These are phyloP conservation scores for Xanthia icteritia DNA, from an alignment of 2,888 invertebrate genomes.

Conservation along the genomic window DNA sequence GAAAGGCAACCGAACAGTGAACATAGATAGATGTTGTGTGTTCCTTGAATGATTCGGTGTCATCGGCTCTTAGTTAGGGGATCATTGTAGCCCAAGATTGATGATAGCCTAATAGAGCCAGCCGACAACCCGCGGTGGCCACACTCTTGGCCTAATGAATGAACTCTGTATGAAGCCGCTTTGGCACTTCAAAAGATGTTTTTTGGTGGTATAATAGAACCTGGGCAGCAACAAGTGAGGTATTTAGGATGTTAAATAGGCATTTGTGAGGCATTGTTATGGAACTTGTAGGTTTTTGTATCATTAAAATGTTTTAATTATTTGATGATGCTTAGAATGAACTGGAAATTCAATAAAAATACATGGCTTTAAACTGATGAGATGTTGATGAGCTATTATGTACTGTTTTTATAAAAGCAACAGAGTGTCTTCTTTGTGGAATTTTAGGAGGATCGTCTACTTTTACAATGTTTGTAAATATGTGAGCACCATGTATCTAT, in stretches of 20 bases:
- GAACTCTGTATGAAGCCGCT: constrained; percentile 44
- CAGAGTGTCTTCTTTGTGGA: not conserved
- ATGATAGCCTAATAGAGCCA: constrained; percentile 80
- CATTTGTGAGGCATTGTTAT: constrained; percentile 42
- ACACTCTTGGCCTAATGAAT: constrained; percentile 58
- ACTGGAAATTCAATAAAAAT: too few species aligned
- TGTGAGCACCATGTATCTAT: too few species aligned
- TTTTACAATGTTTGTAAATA: too few species aligned
- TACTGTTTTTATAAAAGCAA: not conserved
- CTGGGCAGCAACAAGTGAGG: constrained; percentile 60
- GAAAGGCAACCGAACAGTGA: constrained; percentile 68
- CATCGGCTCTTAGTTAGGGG: constrained; percentile 83
- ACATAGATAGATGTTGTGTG: constrained; percentile 75
- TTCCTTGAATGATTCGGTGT: constrained; percentile 75
- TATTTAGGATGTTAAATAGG: constrained; percentile 56
- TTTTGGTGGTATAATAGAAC: constrained; percentile 50
- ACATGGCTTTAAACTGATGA: not conserved
- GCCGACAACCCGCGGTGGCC: constrained; percentile 73
- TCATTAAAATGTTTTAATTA: constrained; percentile 17
- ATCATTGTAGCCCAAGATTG: constrained; percentile 85
- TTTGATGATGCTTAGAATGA: not conserved
- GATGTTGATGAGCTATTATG: not conserved
- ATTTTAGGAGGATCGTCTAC: too few species aligned
- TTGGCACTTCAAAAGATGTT: constrained; percentile 48
- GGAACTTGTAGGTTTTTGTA: constrained; percentile 23